Percentiles rank a stretch among this genome's conserved stretches.
These are phyloP conservation scores for Dendrolimus punctatus DNA, from an alignment of 1,140 invertebrate genomes.

Conservation along the genomic window DNA sequence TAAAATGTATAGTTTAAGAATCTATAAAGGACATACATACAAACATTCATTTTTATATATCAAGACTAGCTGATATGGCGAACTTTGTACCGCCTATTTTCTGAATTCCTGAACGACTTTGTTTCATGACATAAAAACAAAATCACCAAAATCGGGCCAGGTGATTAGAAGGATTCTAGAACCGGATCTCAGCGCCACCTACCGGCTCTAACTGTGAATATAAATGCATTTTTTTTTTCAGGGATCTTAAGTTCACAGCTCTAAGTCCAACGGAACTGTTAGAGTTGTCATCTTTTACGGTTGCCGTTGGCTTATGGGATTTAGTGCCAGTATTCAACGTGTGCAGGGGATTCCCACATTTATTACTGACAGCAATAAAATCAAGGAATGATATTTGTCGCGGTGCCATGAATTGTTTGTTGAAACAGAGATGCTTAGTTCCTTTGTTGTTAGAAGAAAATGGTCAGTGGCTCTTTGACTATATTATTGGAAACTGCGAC, in stretches of 20 bases:
- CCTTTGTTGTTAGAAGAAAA: conserved; percentile 52
- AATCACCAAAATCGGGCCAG: no score
- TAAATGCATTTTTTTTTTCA: conserved; percentile 23
- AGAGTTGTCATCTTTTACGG: conserved; percentile 41
- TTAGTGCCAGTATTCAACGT: conserved; percentile 49
- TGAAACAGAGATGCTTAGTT: conserved; percentile 37
- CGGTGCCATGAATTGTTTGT: conserved; percentile 39
- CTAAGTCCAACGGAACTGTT: conserved; percentile 32
- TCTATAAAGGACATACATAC: no score
- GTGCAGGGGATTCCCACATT: conserved; percentile 34
- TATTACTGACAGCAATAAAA: conserved; percentile 41
- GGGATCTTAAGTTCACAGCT: conserved; percentile 39
- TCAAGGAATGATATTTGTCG: conserved; percentile 37
- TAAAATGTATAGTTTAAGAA: no score
- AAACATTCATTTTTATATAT: no score
- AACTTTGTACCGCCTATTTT: no score
- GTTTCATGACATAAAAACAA: no score
- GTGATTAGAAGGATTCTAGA: no score
- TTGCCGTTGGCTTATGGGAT: conserved; percentile 49
- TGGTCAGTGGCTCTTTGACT: conserved; percentile 55
- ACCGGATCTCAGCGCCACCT: no score
- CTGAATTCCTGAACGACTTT: no score
- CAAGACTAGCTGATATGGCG: no score
- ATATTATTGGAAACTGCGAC: conserved; percentile 42
- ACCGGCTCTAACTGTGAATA: no score